Percentiles rank a stretch among this genome's conserved stretches.
phyloP scores from a whole-genome alignment of 1,140 invertebrate genomes.

The Leptinotarsa defecta region DNA sequence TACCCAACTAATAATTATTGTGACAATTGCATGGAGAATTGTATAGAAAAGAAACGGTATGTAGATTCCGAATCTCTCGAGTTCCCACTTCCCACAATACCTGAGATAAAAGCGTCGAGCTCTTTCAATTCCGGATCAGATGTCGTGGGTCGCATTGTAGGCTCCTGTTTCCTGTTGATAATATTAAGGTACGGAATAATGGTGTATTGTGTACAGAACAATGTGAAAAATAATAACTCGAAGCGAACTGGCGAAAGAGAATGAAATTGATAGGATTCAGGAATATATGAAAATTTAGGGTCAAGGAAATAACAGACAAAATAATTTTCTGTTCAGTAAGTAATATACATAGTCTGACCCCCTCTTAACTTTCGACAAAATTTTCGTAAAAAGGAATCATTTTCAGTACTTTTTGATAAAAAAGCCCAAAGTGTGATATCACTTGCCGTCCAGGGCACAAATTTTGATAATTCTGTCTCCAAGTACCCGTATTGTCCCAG shows the following conservation, averaged over 20 bases:
- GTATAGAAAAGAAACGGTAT: background rate
- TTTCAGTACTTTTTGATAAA: too few species aligned
- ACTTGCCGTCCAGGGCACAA: too few species aligned
- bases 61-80: background rate
- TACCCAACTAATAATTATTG: background rate
- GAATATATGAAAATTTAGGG: too few species aligned
- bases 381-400: too few species aligned
- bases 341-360: too few species aligned
- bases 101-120: constrained; percentile 5
- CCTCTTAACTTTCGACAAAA: too few species aligned
- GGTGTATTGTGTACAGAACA: background rate
- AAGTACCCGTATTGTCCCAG: too few species aligned
- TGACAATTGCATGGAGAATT: background rate
- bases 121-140: background rate
- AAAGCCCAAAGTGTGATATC: too few species aligned
- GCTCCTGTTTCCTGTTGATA: background rate
- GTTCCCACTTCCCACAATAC: background rate
- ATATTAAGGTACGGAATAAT: background rate
- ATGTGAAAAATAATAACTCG: background rate
- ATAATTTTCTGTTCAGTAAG: too few species aligned
- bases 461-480: too few species aligned
- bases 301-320: too few species aligned
- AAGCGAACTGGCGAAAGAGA: background rate
- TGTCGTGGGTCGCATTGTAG: background rate
- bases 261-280: too few species aligned